Percentiles rank a stretch among this genome's conserved stretches.
These are phyloP conservation scores for Ormia ochracea DNA, from an alignment of 2,888 invertebrate species.

Conservation along the genomic window DNA sequence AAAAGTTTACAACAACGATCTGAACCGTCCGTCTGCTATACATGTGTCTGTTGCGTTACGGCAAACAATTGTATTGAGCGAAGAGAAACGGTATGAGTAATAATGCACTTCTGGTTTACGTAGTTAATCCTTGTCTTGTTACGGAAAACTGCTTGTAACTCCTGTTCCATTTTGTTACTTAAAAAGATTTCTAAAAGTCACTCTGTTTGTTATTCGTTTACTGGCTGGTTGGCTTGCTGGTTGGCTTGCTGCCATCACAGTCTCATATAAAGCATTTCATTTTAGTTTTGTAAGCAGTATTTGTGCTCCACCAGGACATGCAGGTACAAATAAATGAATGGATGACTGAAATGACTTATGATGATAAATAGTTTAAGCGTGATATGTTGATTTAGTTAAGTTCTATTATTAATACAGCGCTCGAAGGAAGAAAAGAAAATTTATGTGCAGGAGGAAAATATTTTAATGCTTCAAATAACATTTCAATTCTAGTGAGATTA, in stretches of 20 bases:
- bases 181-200: slow-evolving; percentile 51
- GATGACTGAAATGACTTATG: slow-evolving; percentile 73
- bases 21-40: slow-evolving; percentile 61
- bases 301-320: slow-evolving; percentile 34
- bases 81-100: background rate
- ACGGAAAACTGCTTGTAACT: slow-evolving; percentile 24
- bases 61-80: background rate
- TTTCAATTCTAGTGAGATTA: slow-evolving; percentile 23
- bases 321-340: slow-evolving; percentile 46
- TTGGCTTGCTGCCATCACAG: background rate
- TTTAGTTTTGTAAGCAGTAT: slow-evolving; percentile 1
- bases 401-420: slow-evolving; percentile 44
- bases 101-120: slow-evolving; percentile 52
- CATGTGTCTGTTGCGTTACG: background rate
- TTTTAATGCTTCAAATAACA: slow-evolving; percentile 36
- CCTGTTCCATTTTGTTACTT: slow-evolving; percentile 22
- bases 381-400: slow-evolving; percentile 66
- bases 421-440: background rate
- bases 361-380: slow-evolving; percentile 76
- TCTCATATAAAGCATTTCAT: slow-evolving; percentile 46
- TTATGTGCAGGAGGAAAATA: background rate
- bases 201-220: slow-evolving; percentile 3
- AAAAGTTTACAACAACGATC: slow-evolving; percentile 47
- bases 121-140: slow-evolving; percentile 61
- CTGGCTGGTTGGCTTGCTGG: background rate